Evolutionary conservation across 2,888 invertebrate genomes (phyloP), one percentile per base, ranked within the genome.

Genomic region (Aphodius granarius): DNA sequence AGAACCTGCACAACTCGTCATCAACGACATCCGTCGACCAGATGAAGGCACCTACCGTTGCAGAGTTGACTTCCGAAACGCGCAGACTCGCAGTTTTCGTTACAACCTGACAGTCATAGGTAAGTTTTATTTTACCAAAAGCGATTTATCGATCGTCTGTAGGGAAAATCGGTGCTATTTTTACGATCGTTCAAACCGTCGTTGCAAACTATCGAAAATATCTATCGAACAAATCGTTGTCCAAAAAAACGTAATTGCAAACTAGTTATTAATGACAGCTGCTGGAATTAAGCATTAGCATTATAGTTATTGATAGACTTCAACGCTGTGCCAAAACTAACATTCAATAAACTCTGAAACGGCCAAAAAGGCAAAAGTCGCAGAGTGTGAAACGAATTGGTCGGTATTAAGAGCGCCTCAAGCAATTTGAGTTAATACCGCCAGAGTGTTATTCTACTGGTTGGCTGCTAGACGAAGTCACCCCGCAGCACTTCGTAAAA

Each of bases 41-140:
- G 97, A 97, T 88, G 95, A 96, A 86, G 96, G 96, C 83, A 92
- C 95, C 81, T 97, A 96, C 89, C 91, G 96, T 79, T 97, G 97
- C 87, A 90, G 96, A 79, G 94, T 96, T 81, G 96, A 97, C 90
- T 97, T 96, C 89, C 91, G 94, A 79, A 95, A 95, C 87, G 94
- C 95, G 79, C 96, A 96, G 88, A 96, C 96, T 78, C 92, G 95
- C 86, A 95, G 94, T 88, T 94, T 95, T 88, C 91, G 94, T 85
- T 95, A 96, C 89, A 95, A 96, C 88, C 92, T 97, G 84, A 95
- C 95, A 79, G 95, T 97, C 81, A 94, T 96, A 84, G 95, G 96
- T 96, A 86, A 94, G 94, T 72, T 68, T 20, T 68, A 68, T 43
- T 43, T 43, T 43, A n/a, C n/a, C n/a, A n/a, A n/a, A n/a, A n/a